Evolutionary conservation across 2,888 invertebrate genomes (phyloP), one percentile per base, ranked within the genome.

Genomic region (Drosophila mayaguana): DNA sequence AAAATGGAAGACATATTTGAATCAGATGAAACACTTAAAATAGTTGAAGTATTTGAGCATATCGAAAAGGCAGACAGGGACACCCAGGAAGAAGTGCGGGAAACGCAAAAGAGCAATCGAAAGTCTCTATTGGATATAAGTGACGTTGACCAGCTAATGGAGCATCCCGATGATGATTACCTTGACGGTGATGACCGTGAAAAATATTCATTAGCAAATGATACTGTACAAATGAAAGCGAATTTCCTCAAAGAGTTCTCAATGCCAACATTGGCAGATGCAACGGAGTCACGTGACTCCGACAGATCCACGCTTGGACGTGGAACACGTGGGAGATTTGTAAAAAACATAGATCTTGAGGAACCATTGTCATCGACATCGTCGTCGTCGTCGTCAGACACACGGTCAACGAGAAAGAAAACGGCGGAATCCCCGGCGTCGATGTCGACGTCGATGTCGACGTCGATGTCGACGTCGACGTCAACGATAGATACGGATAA

Each of bases 201-300:
- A 0, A 11, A 25, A 55, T 5, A 20, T 38, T 16, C 18, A 8
- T 3, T 25, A 14, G n/a, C 42, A 28, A 25, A 1, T 0, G 78
- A 88, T 11, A 14, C 83, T 2, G 28, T 84, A 1, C 11, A 25
- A 18, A 11, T 67, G 11, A 78, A 75, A 38, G 0, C 20, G 0
- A 61, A 81, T 11, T 89, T 91, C 46, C 76, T 91, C 18, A 48
- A 63, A 1, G 5, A n/a, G 0, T 71, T 91, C 12, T 73, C 68
- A 14, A 2, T 79, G 9, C 68, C 90, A 14, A 78, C 51, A 25
- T 12, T 86, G 14, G 76, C 88, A 0, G 75, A 81, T 22, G 38
- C 89, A 3, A 78, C 77, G 7, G 65, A 72, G 3, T 3, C 3
- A 0, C 14, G 3, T 0, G 14, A 3, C 7, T 14, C 45, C 14